phyloP scores from a whole-genome alignment of 2,888 invertebrate species.

The Teleiodes luculella region DNA sequence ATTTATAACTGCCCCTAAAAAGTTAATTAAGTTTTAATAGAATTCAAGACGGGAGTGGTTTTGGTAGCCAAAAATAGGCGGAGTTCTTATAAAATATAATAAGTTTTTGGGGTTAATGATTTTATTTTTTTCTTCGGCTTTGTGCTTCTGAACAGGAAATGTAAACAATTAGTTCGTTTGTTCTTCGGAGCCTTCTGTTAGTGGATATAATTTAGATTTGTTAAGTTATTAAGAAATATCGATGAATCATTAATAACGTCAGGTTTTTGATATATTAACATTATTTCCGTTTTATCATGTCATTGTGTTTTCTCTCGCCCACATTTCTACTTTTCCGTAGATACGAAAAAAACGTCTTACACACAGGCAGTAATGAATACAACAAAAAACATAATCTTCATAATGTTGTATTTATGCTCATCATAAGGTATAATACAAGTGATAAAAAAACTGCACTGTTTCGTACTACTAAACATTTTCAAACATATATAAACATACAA shows the following conservation, averaged over 20 bases:
- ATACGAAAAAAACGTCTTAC: too few relatives aligned
- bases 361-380: too few relatives aligned
- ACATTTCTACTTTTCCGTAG: too few relatives aligned
- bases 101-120: conserved; percentile 70
- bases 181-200: conserved; percentile 19
- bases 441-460: too few relatives aligned
- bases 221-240: background rate
- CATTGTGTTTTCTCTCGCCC: too few relatives aligned
- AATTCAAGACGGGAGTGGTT: conserved; percentile 74
- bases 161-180: conserved; percentile 55
- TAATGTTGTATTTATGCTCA: too few relatives aligned
- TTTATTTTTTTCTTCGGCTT: conserved; percentile 44
- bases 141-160: conserved; percentile 57
- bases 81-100: conserved; percentile 76
- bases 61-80: conserved; percentile 79
- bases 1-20: conserved; percentile 67
- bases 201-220: conserved; percentile 10
- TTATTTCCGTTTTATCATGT: too few relatives aligned
- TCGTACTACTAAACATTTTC: too few relatives aligned
- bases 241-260: background rate
- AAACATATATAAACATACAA: too few relatives aligned
- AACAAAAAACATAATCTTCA: too few relatives aligned
- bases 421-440: too few relatives aligned
- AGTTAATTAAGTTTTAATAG: conserved; percentile 79
- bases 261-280: too few relatives aligned